Conservation (phyloP, 2,888 invertebrate species). For the Rutpela maculata region DNA sequence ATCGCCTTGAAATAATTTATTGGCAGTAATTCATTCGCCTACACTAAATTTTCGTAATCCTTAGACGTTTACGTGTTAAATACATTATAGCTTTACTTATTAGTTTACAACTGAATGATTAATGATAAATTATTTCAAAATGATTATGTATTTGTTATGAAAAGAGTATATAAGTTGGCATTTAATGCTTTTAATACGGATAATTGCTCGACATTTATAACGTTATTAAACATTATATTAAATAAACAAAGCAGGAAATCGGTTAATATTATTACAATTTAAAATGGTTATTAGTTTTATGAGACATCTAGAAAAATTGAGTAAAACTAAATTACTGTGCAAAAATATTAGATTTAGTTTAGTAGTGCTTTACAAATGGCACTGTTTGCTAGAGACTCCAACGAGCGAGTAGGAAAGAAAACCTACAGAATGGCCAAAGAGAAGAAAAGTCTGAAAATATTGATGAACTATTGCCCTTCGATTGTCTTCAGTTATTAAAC, state of each 20-base stretch:
- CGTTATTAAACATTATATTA: not conserved
- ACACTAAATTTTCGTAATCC: constrained; percentile 13
- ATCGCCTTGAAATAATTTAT: constrained; percentile 2
- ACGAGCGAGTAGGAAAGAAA: no score
- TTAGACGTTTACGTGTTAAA: constrained; percentile 16
- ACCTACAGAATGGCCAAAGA: no score
- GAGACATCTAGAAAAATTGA: no score
- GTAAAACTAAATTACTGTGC: no score
- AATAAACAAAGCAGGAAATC: not conserved
- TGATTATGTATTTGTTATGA: constrained; percentile 5
- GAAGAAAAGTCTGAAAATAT: no score
- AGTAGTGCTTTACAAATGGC: no score
- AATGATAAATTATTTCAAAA: constrained; percentile 18
- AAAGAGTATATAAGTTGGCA: constrained; percentile 12
- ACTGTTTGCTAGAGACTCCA: no score
- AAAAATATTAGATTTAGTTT: no score
- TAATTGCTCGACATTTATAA: constrained; percentile 11
- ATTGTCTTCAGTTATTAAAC: no score
- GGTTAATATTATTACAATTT: no score
- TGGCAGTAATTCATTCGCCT: constrained; percentile 1
- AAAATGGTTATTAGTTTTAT: no score
- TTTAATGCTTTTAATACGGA: constrained; percentile 7
- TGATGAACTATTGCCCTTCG: no score
- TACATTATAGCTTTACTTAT: constrained; percentile 10
- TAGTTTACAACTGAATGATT: constrained; percentile 18